phyloP scores from a whole-genome alignment of 2,113 vertebrate species.

The Baryphthengus martii region DNA sequence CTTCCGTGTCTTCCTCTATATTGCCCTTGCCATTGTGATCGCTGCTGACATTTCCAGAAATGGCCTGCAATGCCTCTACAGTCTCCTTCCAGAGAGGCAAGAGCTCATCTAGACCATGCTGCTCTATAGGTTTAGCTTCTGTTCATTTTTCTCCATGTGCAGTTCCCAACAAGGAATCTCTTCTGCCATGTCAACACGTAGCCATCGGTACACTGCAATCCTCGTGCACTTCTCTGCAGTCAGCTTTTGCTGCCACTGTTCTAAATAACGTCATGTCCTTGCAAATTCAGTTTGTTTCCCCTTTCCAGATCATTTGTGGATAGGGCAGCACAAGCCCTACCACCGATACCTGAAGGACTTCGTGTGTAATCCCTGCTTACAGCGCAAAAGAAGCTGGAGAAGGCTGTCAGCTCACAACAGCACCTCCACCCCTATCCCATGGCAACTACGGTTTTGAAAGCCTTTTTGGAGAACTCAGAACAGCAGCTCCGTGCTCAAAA shows the following conservation, averaged over 20 bases:
- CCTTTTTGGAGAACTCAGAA: background rate
- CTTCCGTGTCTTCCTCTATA: background rate
- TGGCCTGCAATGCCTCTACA: background rate
- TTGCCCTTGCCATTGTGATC: background rate
- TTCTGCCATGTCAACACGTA: fast-evolving
- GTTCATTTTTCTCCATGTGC: background rate
- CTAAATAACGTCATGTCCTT: background rate
- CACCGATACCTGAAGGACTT: background rate
- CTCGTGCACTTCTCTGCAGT: background rate
- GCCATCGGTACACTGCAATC: fast-evolving
- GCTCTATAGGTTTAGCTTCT: background rate
- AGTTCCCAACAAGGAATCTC: background rate
- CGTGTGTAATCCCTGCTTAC: background rate
- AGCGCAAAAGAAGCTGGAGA: background rate
- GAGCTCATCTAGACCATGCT: fast-evolving
- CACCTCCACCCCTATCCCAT: background rate
- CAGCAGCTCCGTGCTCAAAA: background rate
- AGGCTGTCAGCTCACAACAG: background rate
- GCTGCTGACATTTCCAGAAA: background rate
- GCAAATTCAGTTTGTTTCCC: background rate
- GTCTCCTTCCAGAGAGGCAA: background rate
- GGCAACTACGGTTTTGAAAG: background rate
- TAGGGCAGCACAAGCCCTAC: background rate
- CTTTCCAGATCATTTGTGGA: background rate
- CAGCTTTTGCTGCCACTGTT: background rate